Evolutionary conservation across 2,888 invertebrate species (phyloP).

Genomic region (Diplolepis rosae): DNA sequence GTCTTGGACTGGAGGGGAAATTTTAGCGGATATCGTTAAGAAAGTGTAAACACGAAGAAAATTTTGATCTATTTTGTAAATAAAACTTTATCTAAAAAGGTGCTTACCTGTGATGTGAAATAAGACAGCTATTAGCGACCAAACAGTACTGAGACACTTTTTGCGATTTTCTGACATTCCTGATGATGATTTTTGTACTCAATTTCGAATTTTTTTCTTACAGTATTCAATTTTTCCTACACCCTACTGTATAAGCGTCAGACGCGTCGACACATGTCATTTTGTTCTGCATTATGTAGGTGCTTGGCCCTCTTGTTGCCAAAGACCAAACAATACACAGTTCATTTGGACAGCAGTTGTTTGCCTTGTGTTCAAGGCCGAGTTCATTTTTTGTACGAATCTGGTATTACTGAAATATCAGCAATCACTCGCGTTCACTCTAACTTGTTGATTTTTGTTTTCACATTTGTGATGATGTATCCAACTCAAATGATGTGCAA

Average conservation of each 20-base stretch:
- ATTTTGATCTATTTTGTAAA: not conserved
- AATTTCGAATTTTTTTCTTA: not conserved
- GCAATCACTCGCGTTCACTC: not conserved
- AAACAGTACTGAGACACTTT: slow-evolving; percentile 64
- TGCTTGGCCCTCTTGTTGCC: not conserved
- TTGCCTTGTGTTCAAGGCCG: not conserved
- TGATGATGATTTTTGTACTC: slow-evolving; percentile 40
- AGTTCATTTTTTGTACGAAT: too few relatives aligned
- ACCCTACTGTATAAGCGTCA: not conserved
- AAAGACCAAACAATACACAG: not conserved
- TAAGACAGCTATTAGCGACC: slow-evolving; percentile 64
- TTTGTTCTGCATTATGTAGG: not conserved
- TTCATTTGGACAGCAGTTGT: too few relatives aligned
- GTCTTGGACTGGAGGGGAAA: not conserved
- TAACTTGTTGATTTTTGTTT: too few relatives aligned
- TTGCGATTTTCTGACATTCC: slow-evolving; percentile 63
- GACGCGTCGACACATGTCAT: not conserved
- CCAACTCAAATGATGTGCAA: too few relatives aligned
- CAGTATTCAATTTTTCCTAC: not conserved
- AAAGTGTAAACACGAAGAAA: not conserved
- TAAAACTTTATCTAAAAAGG: slow-evolving; percentile 37
- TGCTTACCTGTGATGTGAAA: slow-evolving; percentile 65
- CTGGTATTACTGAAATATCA: not conserved
- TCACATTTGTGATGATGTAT: too few relatives aligned
- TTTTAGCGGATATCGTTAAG: not conserved